Evolutionary conservation across 2,113 vertebrate species (phyloP), one percentile per base, ranked within the genome.

Genomic region (Hypomesus transpacificus): DNA sequence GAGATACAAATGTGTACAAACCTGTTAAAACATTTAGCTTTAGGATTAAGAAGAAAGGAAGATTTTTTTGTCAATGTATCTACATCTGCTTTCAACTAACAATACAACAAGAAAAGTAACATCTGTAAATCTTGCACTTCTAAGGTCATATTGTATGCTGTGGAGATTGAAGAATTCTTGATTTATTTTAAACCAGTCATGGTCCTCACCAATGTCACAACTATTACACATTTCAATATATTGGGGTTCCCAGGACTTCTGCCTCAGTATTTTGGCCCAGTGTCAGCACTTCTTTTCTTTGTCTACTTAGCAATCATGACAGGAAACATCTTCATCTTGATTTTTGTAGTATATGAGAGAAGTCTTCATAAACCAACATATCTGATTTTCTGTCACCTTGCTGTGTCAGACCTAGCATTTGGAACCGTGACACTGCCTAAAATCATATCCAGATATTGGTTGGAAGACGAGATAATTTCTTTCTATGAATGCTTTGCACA

Each of bases 231-330:
- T 52, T 89, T 89, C 66, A 14, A 70, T 4, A 80, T 92, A 21
- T 76, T 84, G 5, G 89, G 89, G 56, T 91, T 91, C 46, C 84
- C 87, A 26, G 87, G 88, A 73, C 84, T 91, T 31, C 69, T 66
- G 4, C 68, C 78, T 0, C 56, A 82, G 18, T 86, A 88, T 77
- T 78, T 85, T 9, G 75, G 74, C 34, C 18, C 56, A 4, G 73
- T 86, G 1, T 85, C 84, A 9, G 76, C 73, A 4, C 17, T 87
- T 7, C 61, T 91, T 13, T 76, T 89, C 24, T 18, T 87, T 14
- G 5, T 87, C 61, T 90, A 88, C 34, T 26, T 91, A 3, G 3
- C 46, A 21, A 87, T 89, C 46, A 70, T 69, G 18, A 11, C 77
- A 0, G 90, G 86, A 17, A 91, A 91, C 18, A 39, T 80, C 58